Base-by-base conservation (phyloP, 2,797 vertebrate genomes). In the Nyctibius grandis region DNA sequence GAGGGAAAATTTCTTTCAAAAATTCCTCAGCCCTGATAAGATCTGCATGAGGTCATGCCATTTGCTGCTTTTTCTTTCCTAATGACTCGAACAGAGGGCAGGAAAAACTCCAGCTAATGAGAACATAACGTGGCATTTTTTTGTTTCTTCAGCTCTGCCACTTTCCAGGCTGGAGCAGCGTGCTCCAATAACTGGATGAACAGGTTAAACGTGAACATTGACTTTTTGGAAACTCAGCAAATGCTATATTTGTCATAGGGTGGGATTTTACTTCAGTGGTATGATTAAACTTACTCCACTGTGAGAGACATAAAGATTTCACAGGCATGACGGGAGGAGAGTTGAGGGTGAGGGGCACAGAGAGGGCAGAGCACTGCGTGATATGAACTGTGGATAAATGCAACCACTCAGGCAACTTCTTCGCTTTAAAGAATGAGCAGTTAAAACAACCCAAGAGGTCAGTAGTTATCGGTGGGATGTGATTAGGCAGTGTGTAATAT, bases 11-110 rank as follows among this genome's bases (percentile, higher is more conserved):
- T 16, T 94, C 40, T 93, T 94, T 86, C 56, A 69, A 75, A 88
- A 95, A 89, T 94, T 92, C 78, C 72, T 91, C 50, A 31, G 34
- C 0, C 3, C 8, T 73, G 92, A 93, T 96, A 95, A 92, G 53
- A 95, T 93, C 95, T 78, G 78, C 75, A 88, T 83, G 93, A 96
- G 81, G 88, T 91, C 95, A 95, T 74, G 38, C 75, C 80, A 57
- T 87, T 68, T 36, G 74, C 75, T 89, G 74, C 88, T 89, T 91
- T n/a, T 96, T 78, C 80, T 93, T 81, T 64, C 61, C 77, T 92
- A 95, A 93, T 95, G 74, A 51, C 57, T 81, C 54, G 2, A 89
- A 47, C 0, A 25, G 91, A 92, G 56, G 87, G 84, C 84, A 95
- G 81, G 70, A 83, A 85, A 76, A 93, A 89, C 63, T 67, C 33